Conservation (phyloP, 2,113 vertebrate genomes). For the Anguilla japonica region DNA sequence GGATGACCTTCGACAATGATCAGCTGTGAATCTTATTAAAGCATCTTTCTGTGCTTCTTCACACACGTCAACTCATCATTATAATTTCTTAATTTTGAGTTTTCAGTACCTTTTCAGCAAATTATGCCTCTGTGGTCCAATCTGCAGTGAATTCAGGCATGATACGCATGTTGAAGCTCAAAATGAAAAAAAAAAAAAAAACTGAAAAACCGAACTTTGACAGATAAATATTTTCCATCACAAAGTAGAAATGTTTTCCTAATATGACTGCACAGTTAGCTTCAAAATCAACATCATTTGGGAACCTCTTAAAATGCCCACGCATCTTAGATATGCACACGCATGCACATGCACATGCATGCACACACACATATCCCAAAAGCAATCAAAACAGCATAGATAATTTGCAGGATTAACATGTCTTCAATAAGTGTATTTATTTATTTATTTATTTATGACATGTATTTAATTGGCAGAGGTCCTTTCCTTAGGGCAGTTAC, state of each 20-base stretch:
- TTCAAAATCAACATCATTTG: neutral
- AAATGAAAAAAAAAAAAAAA: neutral
- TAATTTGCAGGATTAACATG: no score
- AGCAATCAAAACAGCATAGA: no score
- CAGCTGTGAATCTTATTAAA: conserved; percentile 9
- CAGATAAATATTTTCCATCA: conserved; percentile 17
- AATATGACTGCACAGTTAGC: neutral
- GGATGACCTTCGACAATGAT: conserved; percentile 34
- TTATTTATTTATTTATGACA: no score
- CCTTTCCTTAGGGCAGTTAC: no score
- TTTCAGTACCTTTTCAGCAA: conserved; percentile 19
- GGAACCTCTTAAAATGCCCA: no score
- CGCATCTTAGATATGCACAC: no score
- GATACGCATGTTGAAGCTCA: neutral
- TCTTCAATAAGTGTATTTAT: no score
- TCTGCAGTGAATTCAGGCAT: conserved; percentile 23
- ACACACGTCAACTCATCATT: conserved; percentile 41
- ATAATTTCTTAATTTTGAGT: conserved; percentile 38
- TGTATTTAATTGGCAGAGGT: no score
- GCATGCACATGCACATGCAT: no score
- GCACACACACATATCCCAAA: no score
- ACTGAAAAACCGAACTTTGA: no score
- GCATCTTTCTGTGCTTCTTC: conserved; percentile 1
- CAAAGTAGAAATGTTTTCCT: neutral
- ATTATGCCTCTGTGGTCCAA: neutral